Base-by-base conservation (phyloP, 2,888 invertebrate genomes). In the Tachina lurida region DNA sequence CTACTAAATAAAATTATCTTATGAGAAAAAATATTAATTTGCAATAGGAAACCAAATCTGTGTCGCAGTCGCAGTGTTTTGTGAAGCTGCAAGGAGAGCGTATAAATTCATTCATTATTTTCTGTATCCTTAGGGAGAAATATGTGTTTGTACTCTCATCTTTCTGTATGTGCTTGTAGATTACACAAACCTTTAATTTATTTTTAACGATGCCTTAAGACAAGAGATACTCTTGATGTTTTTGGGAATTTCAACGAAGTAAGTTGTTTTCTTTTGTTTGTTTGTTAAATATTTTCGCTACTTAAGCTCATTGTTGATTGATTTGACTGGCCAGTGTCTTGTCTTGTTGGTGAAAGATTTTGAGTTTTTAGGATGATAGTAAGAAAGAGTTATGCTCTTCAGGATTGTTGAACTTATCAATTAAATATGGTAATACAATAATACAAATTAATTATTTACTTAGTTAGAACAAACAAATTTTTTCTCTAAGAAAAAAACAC, bases 321-420 rank as follows among this genome's bases (percentile, higher is more conserved):
- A 75, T 81, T 81, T 81, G 43, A 41, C 63, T 71, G 47, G 54
- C 9, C 19, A 41, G 13, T 13, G 39, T 9, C 5, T 17, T 13
- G 39, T 9, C 5, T 15, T 73, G n/a, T 17, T 60, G 19, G 17
- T 19, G 15, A 15, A 39, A 31, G 3, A 19, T 3, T 22, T 10
- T 47, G 17, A 39, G 13, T 31, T 43, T 10, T 13, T 22, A 12
- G 10, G 1, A 39, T 39, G 17, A 19, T 60, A 22, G 13, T 31
- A 31, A 13, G 47, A 68, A 68, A 71, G 31, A 68, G 74, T 43
- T 62, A 22, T 17, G 3, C 17, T 67, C 76, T 63, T 63, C 19
- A 49, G 74, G 73, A 74, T 49, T 65, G 17, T 65, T 81, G 78
- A 75, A 60, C 78, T 82, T 63, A 58, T 78, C 74, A 85, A 85